A percentile compares a stretch with the other conserved stretches of the same genome.
phyloP scores from a whole-genome alignment of 2,888 invertebrate species.

The Sialis lutaria region DNA sequence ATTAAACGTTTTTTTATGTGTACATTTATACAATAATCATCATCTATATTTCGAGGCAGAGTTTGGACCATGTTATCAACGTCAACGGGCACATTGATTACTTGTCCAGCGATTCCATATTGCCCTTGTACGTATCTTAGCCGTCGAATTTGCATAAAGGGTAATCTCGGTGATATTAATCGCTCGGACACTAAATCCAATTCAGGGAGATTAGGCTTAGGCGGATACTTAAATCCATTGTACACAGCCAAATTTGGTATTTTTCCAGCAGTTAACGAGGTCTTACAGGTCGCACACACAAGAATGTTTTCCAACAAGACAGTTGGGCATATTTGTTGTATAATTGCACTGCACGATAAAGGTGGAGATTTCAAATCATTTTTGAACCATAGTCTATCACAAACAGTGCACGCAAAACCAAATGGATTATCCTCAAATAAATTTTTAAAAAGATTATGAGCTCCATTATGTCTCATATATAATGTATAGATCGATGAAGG shows the following conservation, averaged over 20 bases:
- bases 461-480: too few relatives aligned
- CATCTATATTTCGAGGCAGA: slow-evolving; percentile 13
- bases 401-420: slow-evolving; percentile 9
- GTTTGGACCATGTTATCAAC: slow-evolving; percentile 13
- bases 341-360: slow-evolving; percentile 1
- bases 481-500: too few relatives aligned
- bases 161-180: slow-evolving; percentile 13
- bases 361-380: slow-evolving; percentile 7
- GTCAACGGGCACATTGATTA: slow-evolving; percentile 15
- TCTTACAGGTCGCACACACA: slow-evolving; percentile 6
- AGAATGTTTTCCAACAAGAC: not conserved
- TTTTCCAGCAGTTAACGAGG: not conserved
- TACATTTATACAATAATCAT: slow-evolving; percentile 15
- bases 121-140: slow-evolving; percentile 14
- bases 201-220: slow-evolving; percentile 8
- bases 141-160: slow-evolving; percentile 13
- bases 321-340: slow-evolving; percentile 2
- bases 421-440: too few relatives aligned
- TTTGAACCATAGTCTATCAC: slow-evolving; percentile 12
- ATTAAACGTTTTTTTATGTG: slow-evolving; percentile 13
- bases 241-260: slow-evolving; percentile 8
- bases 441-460: too few relatives aligned
- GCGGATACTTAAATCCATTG: slow-evolving; percentile 13
- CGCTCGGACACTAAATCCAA: slow-evolving; percentile 12
- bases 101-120: slow-evolving; percentile 14